phyloP scores from a whole-genome alignment of 2,888 invertebrate species.

The Sesia apiformis region DNA sequence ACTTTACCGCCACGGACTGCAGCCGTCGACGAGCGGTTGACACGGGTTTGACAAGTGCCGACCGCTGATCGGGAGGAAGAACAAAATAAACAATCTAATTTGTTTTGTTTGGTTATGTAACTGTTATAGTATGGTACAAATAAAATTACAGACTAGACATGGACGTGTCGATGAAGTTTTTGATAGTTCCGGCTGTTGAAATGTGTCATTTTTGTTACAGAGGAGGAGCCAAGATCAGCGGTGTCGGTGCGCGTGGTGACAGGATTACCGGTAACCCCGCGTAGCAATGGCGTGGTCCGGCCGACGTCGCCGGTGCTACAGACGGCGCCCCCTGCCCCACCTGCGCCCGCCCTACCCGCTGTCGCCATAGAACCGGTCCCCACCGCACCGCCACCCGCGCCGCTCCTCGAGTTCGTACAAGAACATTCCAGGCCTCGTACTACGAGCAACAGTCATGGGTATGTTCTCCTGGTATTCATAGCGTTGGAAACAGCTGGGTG shows the following conservation, averaged over 20 bases:
- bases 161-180: no score
- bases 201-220: not conserved
- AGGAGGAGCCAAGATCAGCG: conserved; percentile 63
- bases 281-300: conserved; percentile 50
- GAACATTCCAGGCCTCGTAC: conserved; percentile 72
- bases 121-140: no score
- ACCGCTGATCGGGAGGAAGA: conserved; percentile 23
- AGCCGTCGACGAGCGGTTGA: conserved; percentile 65
- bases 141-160: no score
- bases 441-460: conserved; percentile 65
- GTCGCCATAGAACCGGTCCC: conserved; percentile 21
- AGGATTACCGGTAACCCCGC: conserved; percentile 46
- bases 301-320: conserved; percentile 25
- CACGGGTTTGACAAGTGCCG: conserved; percentile 63
- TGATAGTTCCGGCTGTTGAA: not conserved
- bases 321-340: conserved; percentile 17
- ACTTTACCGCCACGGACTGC: conserved; percentile 71
- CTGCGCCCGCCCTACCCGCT: conserved; percentile 21
- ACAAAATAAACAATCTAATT: not conserved
- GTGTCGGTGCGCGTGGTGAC: conserved; percentile 56
- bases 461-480: conserved; percentile 46
- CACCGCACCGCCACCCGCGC: conserved; percentile 19
- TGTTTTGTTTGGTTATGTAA: no score
- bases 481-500: conserved; percentile 58
- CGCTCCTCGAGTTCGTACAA: conserved; percentile 62